phyloP scores from a whole-genome alignment of 2,888 invertebrate genomes.

The Neoscelio sp. region DNA sequence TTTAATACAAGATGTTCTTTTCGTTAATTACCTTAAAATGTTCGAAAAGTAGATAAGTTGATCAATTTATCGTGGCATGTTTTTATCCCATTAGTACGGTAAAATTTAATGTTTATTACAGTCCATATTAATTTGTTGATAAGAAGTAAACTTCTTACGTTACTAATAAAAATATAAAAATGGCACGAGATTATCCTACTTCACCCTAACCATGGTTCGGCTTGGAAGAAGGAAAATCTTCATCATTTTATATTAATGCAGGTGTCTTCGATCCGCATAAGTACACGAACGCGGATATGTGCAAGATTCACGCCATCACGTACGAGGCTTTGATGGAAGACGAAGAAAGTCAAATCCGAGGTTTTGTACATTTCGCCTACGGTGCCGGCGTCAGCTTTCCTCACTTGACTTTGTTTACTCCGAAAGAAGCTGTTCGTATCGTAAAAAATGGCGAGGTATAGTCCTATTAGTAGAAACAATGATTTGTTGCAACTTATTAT shows the following conservation, averaged over 20 bases:
- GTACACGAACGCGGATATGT: slow-evolving; percentile 91
- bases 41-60: no score
- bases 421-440: slow-evolving; percentile 90
- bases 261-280: slow-evolving; percentile 92
- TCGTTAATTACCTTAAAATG: no score
- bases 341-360: slow-evolving; percentile 91
- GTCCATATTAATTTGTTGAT: no score
- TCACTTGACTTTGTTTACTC: slow-evolving; percentile 90
- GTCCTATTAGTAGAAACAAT: neutral
- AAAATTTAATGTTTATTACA: no score
- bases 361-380: slow-evolving; percentile 91
- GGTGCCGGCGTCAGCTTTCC: slow-evolving; percentile 90
- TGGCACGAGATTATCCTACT: no score
- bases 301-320: slow-evolving; percentile 89
- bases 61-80: no score
- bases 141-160: no score
- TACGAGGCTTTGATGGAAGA: slow-evolving; percentile 93
- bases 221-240: neutral
- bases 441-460: slow-evolving; percentile 92
- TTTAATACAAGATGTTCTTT: no score
- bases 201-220: no score
- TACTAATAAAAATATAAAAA: no score
- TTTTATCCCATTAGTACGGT: no score
- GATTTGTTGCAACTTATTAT: neutral
- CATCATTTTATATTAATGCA: slow-evolving; percentile 74